These are phyloP conservation scores for Pterostichus niger DNA, from an alignment of 2,888 invertebrate genomes.

Conservation along the genomic window DNA sequence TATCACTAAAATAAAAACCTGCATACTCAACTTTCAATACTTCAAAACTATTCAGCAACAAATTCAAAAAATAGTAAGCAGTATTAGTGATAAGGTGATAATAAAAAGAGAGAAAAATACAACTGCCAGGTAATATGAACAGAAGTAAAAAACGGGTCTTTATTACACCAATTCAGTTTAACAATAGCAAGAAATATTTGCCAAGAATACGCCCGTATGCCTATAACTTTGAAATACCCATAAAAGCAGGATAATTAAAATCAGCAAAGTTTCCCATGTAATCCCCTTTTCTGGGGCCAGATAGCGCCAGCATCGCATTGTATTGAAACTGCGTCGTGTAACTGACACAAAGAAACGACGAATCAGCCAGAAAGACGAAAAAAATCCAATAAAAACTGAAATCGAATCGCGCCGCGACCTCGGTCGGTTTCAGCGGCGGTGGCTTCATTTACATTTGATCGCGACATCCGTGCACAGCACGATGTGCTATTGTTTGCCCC, in stretches of 20 bases:
- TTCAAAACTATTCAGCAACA: neutral
- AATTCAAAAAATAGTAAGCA: neutral
- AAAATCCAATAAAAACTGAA: slow-evolving; percentile 53
- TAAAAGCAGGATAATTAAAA: slow-evolving; percentile 46
- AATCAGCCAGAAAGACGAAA: slow-evolving; percentile 50
- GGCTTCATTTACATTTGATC: slow-evolving; percentile 63
- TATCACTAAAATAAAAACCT: neutral
- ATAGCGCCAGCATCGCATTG: slow-evolving; percentile 51
- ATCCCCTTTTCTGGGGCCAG: slow-evolving; percentile 21
- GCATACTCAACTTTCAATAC: too few relatives aligned
- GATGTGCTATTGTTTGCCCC: slow-evolving; percentile 58
- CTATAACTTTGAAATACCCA: slow-evolving; percentile 27
- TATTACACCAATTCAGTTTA: slow-evolving; percentile 11
- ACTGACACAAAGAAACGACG: slow-evolving; percentile 57
- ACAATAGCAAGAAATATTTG: neutral
- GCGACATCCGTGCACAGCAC: slow-evolving; percentile 51
- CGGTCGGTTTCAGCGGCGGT: slow-evolving; percentile 50
- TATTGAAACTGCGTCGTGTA: slow-evolving; percentile 40
- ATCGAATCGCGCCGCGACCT: slow-evolving; percentile 50
- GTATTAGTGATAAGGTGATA: neutral
- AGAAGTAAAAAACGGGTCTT: neutral
- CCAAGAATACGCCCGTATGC: slow-evolving; percentile 43
- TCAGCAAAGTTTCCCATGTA: slow-evolving; percentile 40
- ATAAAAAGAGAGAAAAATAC: neutral
- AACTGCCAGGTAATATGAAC: neutral